Percentiles rank a stretch among this genome's conserved stretches.
These are phyloP conservation scores for Stegastes partitus DNA, from an alignment of 2,113 vertebrate genomes.

Conservation along the genomic window DNA sequence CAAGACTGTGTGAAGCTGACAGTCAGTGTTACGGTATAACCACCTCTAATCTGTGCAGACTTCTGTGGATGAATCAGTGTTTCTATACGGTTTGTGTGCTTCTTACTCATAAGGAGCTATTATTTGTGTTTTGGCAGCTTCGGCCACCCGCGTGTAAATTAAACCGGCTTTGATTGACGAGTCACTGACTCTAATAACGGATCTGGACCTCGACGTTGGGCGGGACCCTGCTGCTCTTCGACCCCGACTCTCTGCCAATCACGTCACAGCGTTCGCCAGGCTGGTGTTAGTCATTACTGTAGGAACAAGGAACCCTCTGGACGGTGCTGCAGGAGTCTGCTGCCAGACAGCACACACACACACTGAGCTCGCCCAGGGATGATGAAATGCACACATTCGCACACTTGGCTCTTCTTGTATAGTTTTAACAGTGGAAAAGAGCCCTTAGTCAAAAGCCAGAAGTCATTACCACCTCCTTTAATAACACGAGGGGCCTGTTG, in stretches of 20 bases:
- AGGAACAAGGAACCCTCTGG: slow-evolving; percentile 48
- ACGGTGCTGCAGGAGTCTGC: neutral
- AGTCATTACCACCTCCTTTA: slow-evolving; percentile 61
- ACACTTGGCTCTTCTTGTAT: slow-evolving; percentile 44
- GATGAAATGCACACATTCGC: slow-evolving; percentile 48
- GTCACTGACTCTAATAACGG: slow-evolving; percentile 36
- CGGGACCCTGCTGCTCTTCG: slow-evolving; percentile 1
- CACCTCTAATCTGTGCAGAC: neutral
- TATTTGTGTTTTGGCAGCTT: slow-evolving; percentile 12
- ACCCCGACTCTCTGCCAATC: slow-evolving; percentile 41
- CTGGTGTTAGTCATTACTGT: slow-evolving; percentile 26
- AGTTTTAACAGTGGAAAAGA: slow-evolving; percentile 64
- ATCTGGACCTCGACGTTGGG: neutral
- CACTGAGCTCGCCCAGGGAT: slow-evolving; percentile 7
- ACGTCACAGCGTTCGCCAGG: slow-evolving; percentile 8
- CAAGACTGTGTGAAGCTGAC: neutral
- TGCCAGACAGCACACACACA: slow-evolving; percentile 27
- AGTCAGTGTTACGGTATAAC: neutral
- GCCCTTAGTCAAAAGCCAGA: slow-evolving; percentile 42
- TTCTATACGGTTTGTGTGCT: neutral
- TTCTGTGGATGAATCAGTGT: no score
- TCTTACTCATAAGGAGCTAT: neutral
- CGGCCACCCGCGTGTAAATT: neutral
- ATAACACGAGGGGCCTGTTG: slow-evolving; percentile 38
- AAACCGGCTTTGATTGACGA: slow-evolving; percentile 33